These are phyloP conservation scores for Hippoglossus hippoglossus DNA, from an alignment of 2,797 vertebrate genomes.

Conservation along the genomic window DNA sequence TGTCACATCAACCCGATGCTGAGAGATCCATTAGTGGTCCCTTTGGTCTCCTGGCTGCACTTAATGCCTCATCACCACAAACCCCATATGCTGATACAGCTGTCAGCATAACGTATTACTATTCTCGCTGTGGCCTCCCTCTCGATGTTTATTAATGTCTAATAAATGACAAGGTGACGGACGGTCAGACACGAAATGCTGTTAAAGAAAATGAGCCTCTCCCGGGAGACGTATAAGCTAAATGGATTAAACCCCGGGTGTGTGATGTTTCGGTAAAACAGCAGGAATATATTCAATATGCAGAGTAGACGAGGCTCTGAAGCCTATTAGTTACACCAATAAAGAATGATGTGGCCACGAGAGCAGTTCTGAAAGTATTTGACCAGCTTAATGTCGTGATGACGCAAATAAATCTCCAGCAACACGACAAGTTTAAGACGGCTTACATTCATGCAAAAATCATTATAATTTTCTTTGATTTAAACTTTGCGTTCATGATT, in stretches of 20 bases:
- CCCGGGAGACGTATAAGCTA: slow-evolving; percentile 34
- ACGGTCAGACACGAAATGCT: slow-evolving; percentile 41
- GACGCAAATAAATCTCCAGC: slow-evolving; percentile 24
- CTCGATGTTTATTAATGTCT: slow-evolving; percentile 55
- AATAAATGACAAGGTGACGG: slow-evolving; percentile 62
- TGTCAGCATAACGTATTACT: slow-evolving; percentile 25
- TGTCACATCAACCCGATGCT: slow-evolving; percentile 27
- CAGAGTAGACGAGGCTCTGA: slow-evolving; percentile 27
- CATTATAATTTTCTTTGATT: slow-evolving; percentile 1
- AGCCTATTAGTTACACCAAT: slow-evolving; percentile 42
- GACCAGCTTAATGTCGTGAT: slow-evolving; percentile 33
- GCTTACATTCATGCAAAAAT: slow-evolving; percentile 16
- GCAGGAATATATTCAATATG: slow-evolving; percentile 21
- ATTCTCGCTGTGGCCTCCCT: slow-evolving; percentile 23
- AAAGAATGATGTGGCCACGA: slow-evolving; percentile 29
- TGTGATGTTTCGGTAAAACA: slow-evolving; percentile 43
- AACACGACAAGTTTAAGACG: slow-evolving; percentile 18
- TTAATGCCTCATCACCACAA: slow-evolving; percentile 55
- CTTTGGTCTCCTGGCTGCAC: slow-evolving; percentile 14
- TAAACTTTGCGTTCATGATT: not conserved
- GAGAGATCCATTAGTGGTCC: slow-evolving; percentile 15
- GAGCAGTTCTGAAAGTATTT: slow-evolving; percentile 21
- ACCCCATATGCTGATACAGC: slow-evolving; percentile 45
- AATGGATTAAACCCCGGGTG: slow-evolving; percentile 37
- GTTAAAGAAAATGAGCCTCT: slow-evolving; percentile 36